Evolutionary conservation across 2,797 vertebrate genomes (phyloP).

Genomic region (Cryptoprocta ferox): DNA sequence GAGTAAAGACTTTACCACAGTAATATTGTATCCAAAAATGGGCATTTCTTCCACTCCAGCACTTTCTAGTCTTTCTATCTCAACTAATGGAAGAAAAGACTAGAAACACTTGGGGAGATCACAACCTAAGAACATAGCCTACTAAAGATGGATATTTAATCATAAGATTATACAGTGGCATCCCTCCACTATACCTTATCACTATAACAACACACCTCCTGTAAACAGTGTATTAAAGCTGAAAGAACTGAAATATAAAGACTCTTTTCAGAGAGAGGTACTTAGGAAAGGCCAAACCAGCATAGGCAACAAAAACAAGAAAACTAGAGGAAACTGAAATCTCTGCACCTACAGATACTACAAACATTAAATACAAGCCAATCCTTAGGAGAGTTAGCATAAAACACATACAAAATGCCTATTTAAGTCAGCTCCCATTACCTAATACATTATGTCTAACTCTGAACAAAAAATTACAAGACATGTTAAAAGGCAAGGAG

Average conservation of each 20-base stretch:
- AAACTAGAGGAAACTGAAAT: neutral
- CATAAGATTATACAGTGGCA: neutral
- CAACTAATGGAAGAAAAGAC: neutral
- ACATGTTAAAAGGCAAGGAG: neutral
- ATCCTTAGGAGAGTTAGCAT: neutral
- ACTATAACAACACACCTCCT: neutral
- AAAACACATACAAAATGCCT: neutral
- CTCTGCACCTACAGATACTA: neutral
- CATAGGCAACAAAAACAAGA: too few species aligned
- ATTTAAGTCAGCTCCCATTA: neutral
- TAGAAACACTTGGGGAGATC: neutral
- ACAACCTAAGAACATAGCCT: too few species aligned
- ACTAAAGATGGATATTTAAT: neutral
- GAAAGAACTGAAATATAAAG: neutral
- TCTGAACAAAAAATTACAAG: too few species aligned
- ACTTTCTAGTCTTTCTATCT: neutral
- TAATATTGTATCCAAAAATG: neutral
- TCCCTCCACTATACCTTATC: neutral
- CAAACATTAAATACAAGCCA: neutral
- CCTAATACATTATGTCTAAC: neutral
- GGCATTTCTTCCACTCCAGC: neutral
- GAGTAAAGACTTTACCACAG: neutral
- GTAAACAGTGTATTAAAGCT: neutral
- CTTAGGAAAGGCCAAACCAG: too few species aligned
- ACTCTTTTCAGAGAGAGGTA: neutral